Evolutionary conservation across 2,113 vertebrate species (phyloP).

Genomic region (Caloenas nicobarica): DNA sequence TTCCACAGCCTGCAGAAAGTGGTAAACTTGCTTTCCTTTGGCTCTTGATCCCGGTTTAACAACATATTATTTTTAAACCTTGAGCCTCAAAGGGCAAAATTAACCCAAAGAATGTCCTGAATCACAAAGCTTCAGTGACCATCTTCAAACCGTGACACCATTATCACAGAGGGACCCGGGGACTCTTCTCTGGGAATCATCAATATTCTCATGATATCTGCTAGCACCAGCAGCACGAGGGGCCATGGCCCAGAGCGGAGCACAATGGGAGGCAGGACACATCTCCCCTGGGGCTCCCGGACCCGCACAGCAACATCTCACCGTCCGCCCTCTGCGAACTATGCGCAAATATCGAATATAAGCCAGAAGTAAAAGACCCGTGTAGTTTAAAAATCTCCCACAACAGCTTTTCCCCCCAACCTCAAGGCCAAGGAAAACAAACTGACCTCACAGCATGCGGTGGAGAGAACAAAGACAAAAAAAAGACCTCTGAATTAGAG

Average conservation of each 20-base stretch:
- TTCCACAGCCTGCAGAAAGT: not conserved
- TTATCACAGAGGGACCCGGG: not conserved
- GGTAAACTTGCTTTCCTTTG: fast-evolving
- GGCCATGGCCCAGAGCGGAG: fast-evolving
- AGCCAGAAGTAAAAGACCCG: not conserved
- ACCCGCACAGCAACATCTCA: not conserved
- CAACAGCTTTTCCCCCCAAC: not conserved
- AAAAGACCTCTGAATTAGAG: not conserved
- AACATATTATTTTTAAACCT: not conserved
- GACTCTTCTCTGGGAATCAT: not conserved
- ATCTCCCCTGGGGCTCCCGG: not conserved
- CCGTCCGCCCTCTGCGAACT: not conserved
- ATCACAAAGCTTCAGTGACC: not conserved
- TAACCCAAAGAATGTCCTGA: not conserved
- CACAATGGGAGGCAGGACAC: not conserved
- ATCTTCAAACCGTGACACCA: fast-evolving
- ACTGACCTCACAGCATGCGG: not conserved
- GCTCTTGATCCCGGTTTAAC: not conserved
- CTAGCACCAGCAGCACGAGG: fast-evolving
- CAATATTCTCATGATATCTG: fast-evolving
- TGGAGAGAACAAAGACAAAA: not conserved
- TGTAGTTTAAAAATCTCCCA: not conserved
- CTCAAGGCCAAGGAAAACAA: constrained; percentile 40
- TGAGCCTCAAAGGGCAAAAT: not conserved
- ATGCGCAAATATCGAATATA: not conserved